Base-by-base conservation (phyloP, 2,888 invertebrate genomes). In the Xylota sylvarum region DNA sequence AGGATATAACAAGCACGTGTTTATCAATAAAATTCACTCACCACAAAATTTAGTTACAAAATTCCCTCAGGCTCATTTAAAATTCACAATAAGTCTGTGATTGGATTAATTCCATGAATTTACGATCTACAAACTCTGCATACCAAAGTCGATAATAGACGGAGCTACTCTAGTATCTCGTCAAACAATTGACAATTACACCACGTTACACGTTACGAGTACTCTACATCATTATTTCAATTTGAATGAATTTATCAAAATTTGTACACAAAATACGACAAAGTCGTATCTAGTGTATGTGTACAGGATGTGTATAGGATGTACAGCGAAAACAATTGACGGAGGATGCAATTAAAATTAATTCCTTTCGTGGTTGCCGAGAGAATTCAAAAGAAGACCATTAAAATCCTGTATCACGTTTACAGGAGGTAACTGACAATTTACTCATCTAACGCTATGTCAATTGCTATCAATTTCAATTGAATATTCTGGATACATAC, bases 311-410 rank as follows among this genome's bases (percentile, higher is more conserved):
- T 35, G 30, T 52, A 10, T 1, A 19, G 5, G 14, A 55, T 40
- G 40, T 17, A n/a, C 30, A 56, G 43, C 12, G 19, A 43, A 43
- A 56, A 65, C 65, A 78, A 52, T 78, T 62, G 69, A 35, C 40
- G n/a, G 43, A 62, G 43, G 37, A 43, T 78, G 55, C 62, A 70
- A 70, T 78, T 55, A 78, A 78, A 78, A 78, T 78, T 52, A 78
- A 78, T 78, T 78, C 55, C 52, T 52, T 60, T 50, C 32, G 35
- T 27, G 70, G n/a, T 32, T 78, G 52, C 52, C 23, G 12, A 5
- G 43, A 27, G 65, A 76, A 76, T 70, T 55, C 62, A 40, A 46
- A 70, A 78, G 19, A 23, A 77, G 58, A 19, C 10, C 69, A 69
- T 52, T 70, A 52, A 35, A 62, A 52, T 19, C 14, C 17, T 70